Conservation (phyloP, 2,888 invertebrate species). For the Caenorhabditis zanzibari region DNA sequence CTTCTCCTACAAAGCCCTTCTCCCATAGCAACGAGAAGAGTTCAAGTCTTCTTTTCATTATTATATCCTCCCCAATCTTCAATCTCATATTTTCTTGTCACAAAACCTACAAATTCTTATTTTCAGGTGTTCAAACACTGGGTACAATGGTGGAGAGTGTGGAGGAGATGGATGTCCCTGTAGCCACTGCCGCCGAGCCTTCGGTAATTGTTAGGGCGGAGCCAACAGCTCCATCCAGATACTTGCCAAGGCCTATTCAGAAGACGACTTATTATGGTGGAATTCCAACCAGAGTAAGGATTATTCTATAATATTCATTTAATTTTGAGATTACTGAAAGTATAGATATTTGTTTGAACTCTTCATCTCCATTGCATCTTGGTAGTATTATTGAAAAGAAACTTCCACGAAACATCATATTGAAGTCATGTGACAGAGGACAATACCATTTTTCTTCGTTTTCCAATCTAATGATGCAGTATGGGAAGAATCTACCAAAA, state of each 20-base stretch:
- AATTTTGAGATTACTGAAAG: too few species aligned
- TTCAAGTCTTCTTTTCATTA: background rate
- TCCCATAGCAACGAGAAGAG: background rate
- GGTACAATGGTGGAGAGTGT: slow-evolving; percentile 17
- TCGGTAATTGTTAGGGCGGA: slow-evolving; percentile 9
- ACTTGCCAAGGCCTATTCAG: background rate
- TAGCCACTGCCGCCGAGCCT: background rate
- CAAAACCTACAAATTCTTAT: background rate
- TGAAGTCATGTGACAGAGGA: too few species aligned
- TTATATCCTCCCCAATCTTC: background rate
- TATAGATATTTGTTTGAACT: too few species aligned
- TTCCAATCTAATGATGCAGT: too few species aligned
- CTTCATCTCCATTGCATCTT: too few species aligned
- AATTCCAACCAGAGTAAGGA: slow-evolving; percentile 13
- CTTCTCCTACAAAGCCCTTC: slow-evolving; percentile 1
- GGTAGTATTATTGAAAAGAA: too few species aligned
- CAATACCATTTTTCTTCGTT: too few species aligned
- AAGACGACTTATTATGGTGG: slow-evolving; percentile 2
- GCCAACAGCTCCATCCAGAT: too few species aligned
- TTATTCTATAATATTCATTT: background rate
- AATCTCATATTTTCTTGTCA: background rate
- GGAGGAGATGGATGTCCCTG: slow-evolving; percentile 2
- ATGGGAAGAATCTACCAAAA: background rate
- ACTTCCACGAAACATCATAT: too few species aligned
- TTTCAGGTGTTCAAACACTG: slow-evolving; percentile 7